A percentile compares a stretch with the other conserved stretches of the same genome.
These are phyloP conservation scores for Muscicapa adusta DNA, from an alignment of 2,113 vertebrate genomes.

Conservation along the genomic window DNA sequence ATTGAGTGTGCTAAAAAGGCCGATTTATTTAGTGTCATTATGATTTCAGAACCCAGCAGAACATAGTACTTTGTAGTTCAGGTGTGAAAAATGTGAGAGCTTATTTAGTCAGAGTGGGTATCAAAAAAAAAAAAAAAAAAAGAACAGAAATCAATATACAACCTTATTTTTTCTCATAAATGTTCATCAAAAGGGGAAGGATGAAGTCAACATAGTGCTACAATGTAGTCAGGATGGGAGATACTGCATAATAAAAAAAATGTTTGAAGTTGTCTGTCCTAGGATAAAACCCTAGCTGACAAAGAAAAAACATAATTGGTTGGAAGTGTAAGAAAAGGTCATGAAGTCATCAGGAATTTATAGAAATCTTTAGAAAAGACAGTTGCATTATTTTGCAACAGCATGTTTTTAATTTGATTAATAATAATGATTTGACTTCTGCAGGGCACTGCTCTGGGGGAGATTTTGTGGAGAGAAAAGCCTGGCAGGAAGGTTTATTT, in stretches of 20 bases:
- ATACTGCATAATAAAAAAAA: background rate
- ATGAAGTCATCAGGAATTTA: background rate
- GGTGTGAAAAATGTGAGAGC: background rate
- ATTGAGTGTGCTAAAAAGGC: background rate
- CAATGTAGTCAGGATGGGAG: background rate
- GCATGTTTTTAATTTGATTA: background rate
- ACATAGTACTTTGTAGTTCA: background rate
- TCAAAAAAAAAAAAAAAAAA: background rate
- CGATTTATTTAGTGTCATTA: background rate
- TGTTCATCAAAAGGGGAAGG: background rate
- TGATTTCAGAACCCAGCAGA: background rate
- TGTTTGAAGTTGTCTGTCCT: background rate
- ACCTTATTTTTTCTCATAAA: background rate
- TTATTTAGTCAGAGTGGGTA: background rate
- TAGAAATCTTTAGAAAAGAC: background rate
- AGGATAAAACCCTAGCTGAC: background rate
- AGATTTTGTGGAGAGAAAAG: background rate
- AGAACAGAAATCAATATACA: background rate
- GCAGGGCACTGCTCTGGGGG: background rate
- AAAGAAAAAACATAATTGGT: background rate
- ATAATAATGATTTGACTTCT: background rate
- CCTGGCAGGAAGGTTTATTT: background rate
- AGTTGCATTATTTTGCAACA: background rate
- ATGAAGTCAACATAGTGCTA: background rate
- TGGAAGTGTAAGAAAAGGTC: background rate